Conservation (phyloP, 2,797 vertebrate genomes). For the Anas capensis region DNA sequence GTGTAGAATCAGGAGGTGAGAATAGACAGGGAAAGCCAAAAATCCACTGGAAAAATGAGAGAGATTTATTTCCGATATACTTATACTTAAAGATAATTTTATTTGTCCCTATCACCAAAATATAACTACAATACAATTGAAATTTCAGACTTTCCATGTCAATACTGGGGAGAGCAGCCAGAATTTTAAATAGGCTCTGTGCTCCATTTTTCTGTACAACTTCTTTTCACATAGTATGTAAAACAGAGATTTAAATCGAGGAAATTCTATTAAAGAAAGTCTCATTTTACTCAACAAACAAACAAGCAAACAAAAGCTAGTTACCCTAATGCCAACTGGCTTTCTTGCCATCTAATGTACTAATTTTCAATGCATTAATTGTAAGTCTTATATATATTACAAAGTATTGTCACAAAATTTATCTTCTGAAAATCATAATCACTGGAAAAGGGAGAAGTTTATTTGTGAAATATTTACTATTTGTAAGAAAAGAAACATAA, state of each 20-base stretch:
- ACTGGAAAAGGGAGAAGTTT: neutral
- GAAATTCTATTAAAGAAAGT: neutral
- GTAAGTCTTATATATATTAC: neutral
- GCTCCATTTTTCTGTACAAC: neutral
- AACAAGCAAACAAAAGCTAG: neutral
- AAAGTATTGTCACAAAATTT: neutral
- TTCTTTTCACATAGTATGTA: neutral
- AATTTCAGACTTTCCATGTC: neutral
- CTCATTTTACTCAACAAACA: neutral
- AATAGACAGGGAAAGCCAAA: neutral
- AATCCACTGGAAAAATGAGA: neutral
- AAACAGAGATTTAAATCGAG: neutral
- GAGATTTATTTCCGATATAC: neutral
- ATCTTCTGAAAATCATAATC: neutral
- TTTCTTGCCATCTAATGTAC: neutral
- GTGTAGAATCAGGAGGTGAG: neutral
- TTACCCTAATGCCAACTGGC: neutral
- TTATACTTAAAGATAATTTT: neutral
- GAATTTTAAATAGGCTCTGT: neutral
- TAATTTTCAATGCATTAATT: neutral
- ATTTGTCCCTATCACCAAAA: neutral
- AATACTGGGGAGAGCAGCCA: neutral
- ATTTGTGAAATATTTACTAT: neutral
- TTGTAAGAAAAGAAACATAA: neutral
- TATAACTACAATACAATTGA: neutral